Evolutionary conservation across 2,888 invertebrate species (phyloP).

Genomic region (Teleogryllus oceanicus): DNA sequence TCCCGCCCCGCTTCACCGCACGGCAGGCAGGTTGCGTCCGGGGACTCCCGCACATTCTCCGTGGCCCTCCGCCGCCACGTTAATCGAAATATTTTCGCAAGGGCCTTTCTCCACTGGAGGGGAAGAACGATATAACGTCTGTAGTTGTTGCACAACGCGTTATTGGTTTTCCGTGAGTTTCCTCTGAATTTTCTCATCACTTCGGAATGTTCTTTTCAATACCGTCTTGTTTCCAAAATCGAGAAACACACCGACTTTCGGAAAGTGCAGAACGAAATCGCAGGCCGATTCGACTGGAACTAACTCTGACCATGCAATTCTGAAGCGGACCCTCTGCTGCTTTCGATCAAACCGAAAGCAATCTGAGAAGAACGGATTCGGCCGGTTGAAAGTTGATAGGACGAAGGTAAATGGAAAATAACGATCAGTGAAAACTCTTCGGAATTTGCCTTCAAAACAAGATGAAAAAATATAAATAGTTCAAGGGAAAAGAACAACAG

Average conservation of each 20-base stretch:
- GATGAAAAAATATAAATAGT: too few relatives aligned
- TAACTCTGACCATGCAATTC: neutral
- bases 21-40: too few relatives aligned
- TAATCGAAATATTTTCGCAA: conserved; percentile 9
- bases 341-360: too few relatives aligned
- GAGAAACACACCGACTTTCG: neutral
- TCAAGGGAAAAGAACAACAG: too few relatives aligned
- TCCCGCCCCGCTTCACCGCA: too few relatives aligned
- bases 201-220: conserved; percentile 18
- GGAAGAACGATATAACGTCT: neutral
- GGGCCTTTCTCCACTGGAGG: neutral
- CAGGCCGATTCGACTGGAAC: neutral
- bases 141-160: neutral
- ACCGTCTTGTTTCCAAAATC: neutral
- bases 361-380: too few relatives aligned
- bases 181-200: neutral
- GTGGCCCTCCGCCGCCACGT: neutral
- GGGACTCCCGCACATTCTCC: neutral
- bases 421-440: too few relatives aligned
- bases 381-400: too few relatives aligned
- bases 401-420: too few relatives aligned
- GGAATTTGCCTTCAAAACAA: too few relatives aligned
- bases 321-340: neutral
- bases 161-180: conserved; percentile 7
- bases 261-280: neutral